Conservation (phyloP, 2,113 vertebrate genomes). For the Spea bombifrons region DNA sequence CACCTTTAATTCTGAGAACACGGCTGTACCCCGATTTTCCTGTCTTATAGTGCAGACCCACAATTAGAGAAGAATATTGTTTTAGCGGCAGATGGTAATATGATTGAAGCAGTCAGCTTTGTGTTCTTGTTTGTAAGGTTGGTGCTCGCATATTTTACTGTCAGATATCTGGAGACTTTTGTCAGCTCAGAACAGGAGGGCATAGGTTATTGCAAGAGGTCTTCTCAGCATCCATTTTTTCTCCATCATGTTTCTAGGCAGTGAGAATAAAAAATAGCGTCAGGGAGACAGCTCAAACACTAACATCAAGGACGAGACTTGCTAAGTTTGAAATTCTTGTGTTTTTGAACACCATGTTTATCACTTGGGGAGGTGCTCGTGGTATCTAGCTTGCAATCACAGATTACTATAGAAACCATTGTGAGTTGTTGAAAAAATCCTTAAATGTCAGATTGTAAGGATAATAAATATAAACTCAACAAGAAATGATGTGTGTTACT, state of each 20-base stretch:
- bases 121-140: slow-evolving; percentile 61
- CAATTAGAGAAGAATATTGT: slow-evolving; percentile 32
- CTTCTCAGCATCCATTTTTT: slow-evolving; percentile 73
- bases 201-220: slow-evolving; percentile 77
- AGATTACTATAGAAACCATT: no score
- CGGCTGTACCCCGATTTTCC: slow-evolving; percentile 14
- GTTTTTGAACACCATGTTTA: not conserved
- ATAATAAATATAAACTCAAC: no score
- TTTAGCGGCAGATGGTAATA: slow-evolving; percentile 29
- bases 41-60: slow-evolving; percentile 2
- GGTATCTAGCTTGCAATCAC: no score
- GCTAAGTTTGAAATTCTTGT: slow-evolving; percentile 59
- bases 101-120: slow-evolving; percentile 53
- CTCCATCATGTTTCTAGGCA: slow-evolving; percentile 77
- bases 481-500: no score
- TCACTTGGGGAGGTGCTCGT: no score
- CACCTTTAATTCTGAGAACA: slow-evolving; percentile 7
- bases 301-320: slow-evolving; percentile 55
- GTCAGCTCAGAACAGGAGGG: slow-evolving; percentile 87
- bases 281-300: slow-evolving; percentile 55
- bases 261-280: slow-evolving; percentile 53
- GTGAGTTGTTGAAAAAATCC: no score
- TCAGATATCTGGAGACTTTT: slow-evolving; percentile 88
- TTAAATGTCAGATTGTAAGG: no score
- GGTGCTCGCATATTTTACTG: slow-evolving; percentile 85